Conservation (phyloP, 2,797 vertebrate genomes). For the Hydrophis major region DNA sequence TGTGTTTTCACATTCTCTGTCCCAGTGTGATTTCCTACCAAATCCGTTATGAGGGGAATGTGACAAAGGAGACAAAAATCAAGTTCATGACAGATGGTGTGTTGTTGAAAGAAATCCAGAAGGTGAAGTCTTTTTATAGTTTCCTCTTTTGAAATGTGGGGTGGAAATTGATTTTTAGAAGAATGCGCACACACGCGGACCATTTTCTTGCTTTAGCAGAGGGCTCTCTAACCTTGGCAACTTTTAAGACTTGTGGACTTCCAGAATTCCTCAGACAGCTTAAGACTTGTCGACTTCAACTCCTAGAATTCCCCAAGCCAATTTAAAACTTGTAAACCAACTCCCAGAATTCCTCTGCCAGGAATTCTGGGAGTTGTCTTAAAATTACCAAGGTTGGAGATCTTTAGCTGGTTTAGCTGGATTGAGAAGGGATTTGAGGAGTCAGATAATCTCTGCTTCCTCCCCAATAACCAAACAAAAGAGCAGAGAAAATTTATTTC, state of each 20-base stretch:
- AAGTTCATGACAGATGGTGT: conserved; percentile 99
- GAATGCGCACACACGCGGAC: background rate
- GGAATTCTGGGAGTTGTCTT: too few species aligned
- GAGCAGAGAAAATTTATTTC: background rate
- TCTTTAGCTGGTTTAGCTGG: background rate
- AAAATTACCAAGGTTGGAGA: too few species aligned
- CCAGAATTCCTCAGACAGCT: too few species aligned
- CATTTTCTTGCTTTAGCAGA: background rate
- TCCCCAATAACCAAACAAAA: too few species aligned
- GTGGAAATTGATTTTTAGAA: background rate
- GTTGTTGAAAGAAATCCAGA: conserved; percentile 93
- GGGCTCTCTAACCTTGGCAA: too few species aligned
- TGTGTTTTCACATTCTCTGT: background rate
- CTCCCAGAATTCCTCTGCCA: too few species aligned
- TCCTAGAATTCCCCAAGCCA: too few species aligned
- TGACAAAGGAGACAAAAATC: conserved; percentile 87
- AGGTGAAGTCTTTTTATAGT: conserved; percentile 67
- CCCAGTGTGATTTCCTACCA: conserved; percentile 92
- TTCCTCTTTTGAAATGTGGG: background rate
- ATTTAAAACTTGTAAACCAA: too few species aligned
- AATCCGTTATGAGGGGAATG: conserved; percentile 94
- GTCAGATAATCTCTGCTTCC: background rate
- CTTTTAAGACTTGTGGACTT: too few species aligned
- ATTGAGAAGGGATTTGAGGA: background rate
- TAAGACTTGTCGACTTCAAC: too few species aligned